phyloP scores from a whole-genome alignment of 2,113 vertebrate species.

The Myotis davidii region DNA sequence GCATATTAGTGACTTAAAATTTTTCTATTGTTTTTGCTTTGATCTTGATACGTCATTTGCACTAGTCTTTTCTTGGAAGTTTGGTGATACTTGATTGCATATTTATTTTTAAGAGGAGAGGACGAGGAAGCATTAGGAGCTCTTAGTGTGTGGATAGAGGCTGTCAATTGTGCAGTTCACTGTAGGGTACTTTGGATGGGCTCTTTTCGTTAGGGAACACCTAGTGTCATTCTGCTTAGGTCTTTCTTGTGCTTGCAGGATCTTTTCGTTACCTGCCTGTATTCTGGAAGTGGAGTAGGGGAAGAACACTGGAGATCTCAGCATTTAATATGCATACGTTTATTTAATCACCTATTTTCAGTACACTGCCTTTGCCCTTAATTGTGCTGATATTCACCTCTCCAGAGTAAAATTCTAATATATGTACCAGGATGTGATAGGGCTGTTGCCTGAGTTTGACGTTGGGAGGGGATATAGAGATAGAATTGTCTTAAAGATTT shows the following conservation, averaged over 20 bases:
- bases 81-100: neutral
- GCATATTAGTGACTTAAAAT: neutral
- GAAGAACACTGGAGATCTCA: neutral
- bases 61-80: neutral
- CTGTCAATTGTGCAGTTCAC: neutral
- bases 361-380: neutral
- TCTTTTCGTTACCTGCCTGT: neutral
- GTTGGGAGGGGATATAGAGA: neutral
- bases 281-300: neutral
- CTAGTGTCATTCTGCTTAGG: neutral
- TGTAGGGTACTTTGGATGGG: neutral
- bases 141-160: neutral
- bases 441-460: neutral
- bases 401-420: conserved; percentile 15
- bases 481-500: neutral
- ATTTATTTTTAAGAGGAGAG: conserved; percentile 2
- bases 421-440: neutral
- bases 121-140: neutral
- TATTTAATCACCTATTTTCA: neutral
- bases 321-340: neutral
- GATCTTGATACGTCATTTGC: neutral
- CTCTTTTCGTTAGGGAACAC: neutral
- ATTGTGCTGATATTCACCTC: neutral
- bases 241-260: neutral
- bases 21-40: neutral